Base-by-base conservation (phyloP, 1,140 invertebrate species). In the Protaetia brevitarsis region DNA sequence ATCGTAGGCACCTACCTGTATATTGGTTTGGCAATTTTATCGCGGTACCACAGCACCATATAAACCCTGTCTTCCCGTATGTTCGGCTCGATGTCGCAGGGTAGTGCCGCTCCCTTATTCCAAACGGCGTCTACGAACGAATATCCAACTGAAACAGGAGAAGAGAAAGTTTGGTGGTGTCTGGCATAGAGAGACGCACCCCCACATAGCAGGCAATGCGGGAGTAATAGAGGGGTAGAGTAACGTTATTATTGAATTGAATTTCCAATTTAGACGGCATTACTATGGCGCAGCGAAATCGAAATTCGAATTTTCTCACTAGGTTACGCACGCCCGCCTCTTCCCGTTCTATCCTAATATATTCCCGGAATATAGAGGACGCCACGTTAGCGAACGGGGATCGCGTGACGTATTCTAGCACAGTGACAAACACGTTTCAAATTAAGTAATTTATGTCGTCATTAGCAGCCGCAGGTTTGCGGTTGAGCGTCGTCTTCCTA, bases 41-140 rank as follows among this genome's bases (percentile, higher is more conserved):
- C 89, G 69, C 91, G 84, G 79, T 93, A 96, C 93, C 93, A 96
- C 5, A 95, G 82, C 68, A 96, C 91, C 89, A 95, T 91, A 79
- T 92, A 91, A 67, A 94, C 90, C 68, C 90, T 82, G 77, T 95
- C 93, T 71, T 92, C 89, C 73, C 85, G 84, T 66, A 87, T 86
- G 71, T 85, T 82, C 29, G 89, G 88, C 76, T 90, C 87, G 73
- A 94, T 91, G 81, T 94, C 90, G 81, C 93, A 94, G 34, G 92
- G 92, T 69, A 95, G 81, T 61, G 86, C 86, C 65, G 90, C 91
- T 64, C 85, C 89, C 62, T 88, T 83, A 41, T 90, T 89, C 66
- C 93, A 85, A 30, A 95, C 92, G 10, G 90, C 91, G 69, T 89
- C 90, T 69, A 93, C 90, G 62, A 87, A 85, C 68, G 86, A 82